Base-by-base conservation (phyloP, 2,888 invertebrate genomes). In the Argyra leucocephala region DNA sequence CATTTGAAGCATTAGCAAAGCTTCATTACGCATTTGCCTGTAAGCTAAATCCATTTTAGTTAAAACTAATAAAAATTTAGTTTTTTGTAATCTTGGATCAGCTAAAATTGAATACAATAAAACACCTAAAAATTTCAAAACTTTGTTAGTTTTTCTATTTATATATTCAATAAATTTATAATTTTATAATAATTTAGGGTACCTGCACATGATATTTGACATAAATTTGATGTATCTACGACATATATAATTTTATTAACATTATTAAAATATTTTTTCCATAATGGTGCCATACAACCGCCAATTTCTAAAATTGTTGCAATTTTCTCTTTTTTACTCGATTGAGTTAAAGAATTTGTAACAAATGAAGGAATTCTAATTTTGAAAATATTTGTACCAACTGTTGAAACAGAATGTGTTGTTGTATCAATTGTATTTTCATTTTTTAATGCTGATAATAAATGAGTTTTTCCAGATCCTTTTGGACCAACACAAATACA, bases 21-120 rank as follows among this genome's bases (percentile, higher is more conserved):
- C 90, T 74, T 93, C 91, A 75, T 92, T 92, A 63, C 91, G 82
- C 90, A 92, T 91, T 75, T 92, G 92, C 15, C 91, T 82, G 77
- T 92, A 91, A 6, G 91, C 90, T 1, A 89, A 86, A 73, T 93
- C 92, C 89, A 90, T 91, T 81, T 93, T 93, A 18, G 88, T 86
- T 12, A 93, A 77, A 0, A 91, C 87, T 65, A 92, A 75, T 22
- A 90, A 82, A 75, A 91, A 87, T 81, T 87, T 88, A 0, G 86
- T 83, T 63, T 82, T 82, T 71, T 84, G 83, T 23, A 91, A 78
- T 61, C 82, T 81, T 0, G 91, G 91, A 72, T 92, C 87, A 0
- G 89, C 86, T 23, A 92, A 75, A 60, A 91, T 82, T 0, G 90
- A 88, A 75, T 91, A 92, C 0, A 93, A 80, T 57, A 91, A 81